Evolutionary conservation across 2,888 invertebrate genomes (phyloP), one percentile per base, ranked within the genome.

Genomic region (Trichogramma dendrolimi): DNA sequence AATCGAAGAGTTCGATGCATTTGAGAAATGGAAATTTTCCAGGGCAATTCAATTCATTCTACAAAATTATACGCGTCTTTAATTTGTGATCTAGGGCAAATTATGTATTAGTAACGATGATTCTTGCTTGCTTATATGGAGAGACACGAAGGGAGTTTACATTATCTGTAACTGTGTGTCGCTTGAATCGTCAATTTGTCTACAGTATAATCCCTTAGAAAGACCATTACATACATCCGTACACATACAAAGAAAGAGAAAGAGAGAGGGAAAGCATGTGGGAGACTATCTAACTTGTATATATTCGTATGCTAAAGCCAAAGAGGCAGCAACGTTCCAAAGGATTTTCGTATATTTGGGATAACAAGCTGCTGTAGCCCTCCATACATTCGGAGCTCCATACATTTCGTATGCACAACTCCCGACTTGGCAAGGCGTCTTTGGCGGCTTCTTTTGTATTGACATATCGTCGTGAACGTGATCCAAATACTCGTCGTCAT

Each of bases 311-410:
- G 27, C 27, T 27, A 27, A 27, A 27, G 27, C 27, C 27, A 27
- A 27, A 27, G 27, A 27, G 27, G 27, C 27, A 27, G 27, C 27
- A 27, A 27, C 27, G 27, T 27, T 75, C 76, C 73, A 73, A 76
- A 77, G 78, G 78, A 77, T 79, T 78, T 66, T 78, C 75, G 78
- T 79, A 75, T 79, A 79, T 79, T 79, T 79, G 78, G 79, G 79
- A 79, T 79, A 79, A 79, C 79, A 78, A 79, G 79, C 78, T 71
- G 57, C 50, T 50, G 27, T 27, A 2, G 27, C 27, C 1, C 27
- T 27, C 27, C 27, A 27, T 27, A 27, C 41, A 44, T 39, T 14
- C 6, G 55, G n/a, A 50, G 58, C 51, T 42, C 49, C 56, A 54
- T 54, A 51, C 71, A 73, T 78, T 79, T 78, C 75, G 77, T 74